A percentile compares a stretch with the other conserved stretches of the same genome.
phyloP scores from a whole-genome alignment of 2,888 invertebrate genomes.

The Orthosia gothica region DNA sequence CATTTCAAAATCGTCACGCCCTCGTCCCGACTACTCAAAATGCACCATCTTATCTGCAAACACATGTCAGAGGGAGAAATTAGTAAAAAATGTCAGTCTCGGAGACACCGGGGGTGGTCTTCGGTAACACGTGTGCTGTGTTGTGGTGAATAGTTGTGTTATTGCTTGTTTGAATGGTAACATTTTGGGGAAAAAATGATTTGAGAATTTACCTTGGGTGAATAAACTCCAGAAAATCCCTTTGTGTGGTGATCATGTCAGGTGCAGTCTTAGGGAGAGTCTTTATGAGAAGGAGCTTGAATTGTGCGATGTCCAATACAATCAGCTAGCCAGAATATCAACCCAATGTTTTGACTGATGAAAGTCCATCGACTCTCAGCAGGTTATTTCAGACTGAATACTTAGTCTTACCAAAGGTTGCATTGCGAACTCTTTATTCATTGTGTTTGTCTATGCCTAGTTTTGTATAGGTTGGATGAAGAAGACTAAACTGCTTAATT shows the following conservation, averaged over 20 bases:
- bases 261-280: background rate
- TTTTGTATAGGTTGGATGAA: too few relatives aligned
- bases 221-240: conserved; percentile 8
- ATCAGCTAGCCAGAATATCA: background rate
- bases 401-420: background rate
- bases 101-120: conserved; percentile 81
- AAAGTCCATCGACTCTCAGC: background rate
- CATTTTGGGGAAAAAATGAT: conserved; percentile 40
- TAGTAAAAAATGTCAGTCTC: conserved; percentile 76
- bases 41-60: conserved; percentile 80
- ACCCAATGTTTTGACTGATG: background rate
- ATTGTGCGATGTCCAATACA: background rate
- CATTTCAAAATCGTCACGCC: conserved; percentile 64
- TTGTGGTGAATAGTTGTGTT: conserved; percentile 54
- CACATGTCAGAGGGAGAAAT: conserved; percentile 85
- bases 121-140: conserved; percentile 66
- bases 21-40: conserved; percentile 74
- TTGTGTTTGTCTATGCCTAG: too few relatives aligned
- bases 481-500: background rate
- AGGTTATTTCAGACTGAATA: background rate
- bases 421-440: too few relatives aligned
- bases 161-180: conserved; percentile 55
- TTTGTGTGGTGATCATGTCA: conserved; percentile 15
- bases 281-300: background rate
- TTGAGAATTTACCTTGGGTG: conserved; percentile 26